Conservation (phyloP, 2,113 vertebrate species). For the Phrynocephalus versicolor region DNA sequence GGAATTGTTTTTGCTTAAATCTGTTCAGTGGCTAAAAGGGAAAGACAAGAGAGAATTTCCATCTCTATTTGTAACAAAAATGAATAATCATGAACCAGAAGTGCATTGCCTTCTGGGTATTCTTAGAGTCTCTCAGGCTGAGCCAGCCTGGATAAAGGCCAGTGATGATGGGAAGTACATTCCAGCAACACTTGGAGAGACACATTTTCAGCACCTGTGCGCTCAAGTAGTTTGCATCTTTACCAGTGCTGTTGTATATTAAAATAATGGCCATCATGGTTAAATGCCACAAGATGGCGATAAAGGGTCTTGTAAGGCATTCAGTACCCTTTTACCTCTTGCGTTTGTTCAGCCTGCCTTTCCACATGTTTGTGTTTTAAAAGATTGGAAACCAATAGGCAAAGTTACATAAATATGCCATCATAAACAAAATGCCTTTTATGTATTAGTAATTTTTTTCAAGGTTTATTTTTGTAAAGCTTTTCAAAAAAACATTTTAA, state of each 20-base stretch:
- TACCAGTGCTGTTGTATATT: background rate
- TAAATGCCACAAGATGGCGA: constrained; percentile 72
- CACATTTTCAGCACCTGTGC: background rate
- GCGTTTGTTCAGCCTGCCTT: constrained; percentile 1
- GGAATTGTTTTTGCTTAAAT: background rate
- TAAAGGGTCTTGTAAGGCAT: constrained; percentile 34
- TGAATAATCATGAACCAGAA: background rate
- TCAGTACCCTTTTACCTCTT: background rate
- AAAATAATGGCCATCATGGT: background rate
- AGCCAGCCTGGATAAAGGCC: background rate
- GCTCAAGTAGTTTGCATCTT: background rate
- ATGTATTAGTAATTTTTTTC: background rate
- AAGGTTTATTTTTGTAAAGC: too few relatives aligned
- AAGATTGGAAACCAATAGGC: background rate
- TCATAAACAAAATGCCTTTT: background rate
- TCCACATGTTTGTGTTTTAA: background rate
- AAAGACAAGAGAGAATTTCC: too few relatives aligned
- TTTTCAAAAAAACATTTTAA: too few relatives aligned
- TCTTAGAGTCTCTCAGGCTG: background rate
- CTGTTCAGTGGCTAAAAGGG: too few relatives aligned
- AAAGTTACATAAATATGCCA: background rate
- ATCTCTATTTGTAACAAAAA: background rate
- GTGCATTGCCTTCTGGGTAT: background rate
- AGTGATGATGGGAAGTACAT: background rate
- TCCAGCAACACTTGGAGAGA: background rate